Evolutionary conservation across 2,797 vertebrate species (phyloP).

Genomic region (Urophycis tenuis): DNA sequence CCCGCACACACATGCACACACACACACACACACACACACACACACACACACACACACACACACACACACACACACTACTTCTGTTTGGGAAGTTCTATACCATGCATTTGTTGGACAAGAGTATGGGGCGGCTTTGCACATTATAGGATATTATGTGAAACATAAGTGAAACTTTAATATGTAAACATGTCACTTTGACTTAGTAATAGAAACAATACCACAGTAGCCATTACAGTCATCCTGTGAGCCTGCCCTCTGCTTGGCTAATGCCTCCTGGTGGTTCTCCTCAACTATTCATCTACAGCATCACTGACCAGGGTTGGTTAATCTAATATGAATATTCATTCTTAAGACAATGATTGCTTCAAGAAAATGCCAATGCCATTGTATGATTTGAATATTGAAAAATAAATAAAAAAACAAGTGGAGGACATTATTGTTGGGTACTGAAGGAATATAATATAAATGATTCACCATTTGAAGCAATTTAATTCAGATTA

Average conservation of each 20-base stretch:
- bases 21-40: background rate
- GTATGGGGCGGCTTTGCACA: constrained; percentile 32
- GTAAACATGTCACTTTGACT: constrained; percentile 47
- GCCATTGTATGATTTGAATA: background rate
- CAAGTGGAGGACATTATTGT: background rate
- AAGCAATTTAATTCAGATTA: background rate
- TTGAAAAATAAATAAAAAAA: background rate
- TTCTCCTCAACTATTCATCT: background rate
- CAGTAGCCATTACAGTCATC: background rate
- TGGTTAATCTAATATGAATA: background rate
- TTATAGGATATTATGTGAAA: constrained; percentile 37
- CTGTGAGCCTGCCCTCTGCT: background rate
- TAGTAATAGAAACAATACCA: constrained; percentile 16
- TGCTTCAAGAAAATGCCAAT: background rate
- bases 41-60: background rate
- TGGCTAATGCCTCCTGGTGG: background rate
- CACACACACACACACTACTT: constrained; percentile 9
- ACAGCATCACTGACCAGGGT: background rate
- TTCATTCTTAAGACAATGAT: background rate
- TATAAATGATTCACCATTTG: background rate
- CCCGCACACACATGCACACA: background rate
- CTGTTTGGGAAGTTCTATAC: constrained; percentile 16
- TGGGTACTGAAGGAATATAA: background rate
- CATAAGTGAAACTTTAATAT: constrained; percentile 14
- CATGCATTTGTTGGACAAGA: constrained; percentile 31